phyloP scores from a whole-genome alignment of 2,113 vertebrate genomes.

The Amia ocellicauda region DNA sequence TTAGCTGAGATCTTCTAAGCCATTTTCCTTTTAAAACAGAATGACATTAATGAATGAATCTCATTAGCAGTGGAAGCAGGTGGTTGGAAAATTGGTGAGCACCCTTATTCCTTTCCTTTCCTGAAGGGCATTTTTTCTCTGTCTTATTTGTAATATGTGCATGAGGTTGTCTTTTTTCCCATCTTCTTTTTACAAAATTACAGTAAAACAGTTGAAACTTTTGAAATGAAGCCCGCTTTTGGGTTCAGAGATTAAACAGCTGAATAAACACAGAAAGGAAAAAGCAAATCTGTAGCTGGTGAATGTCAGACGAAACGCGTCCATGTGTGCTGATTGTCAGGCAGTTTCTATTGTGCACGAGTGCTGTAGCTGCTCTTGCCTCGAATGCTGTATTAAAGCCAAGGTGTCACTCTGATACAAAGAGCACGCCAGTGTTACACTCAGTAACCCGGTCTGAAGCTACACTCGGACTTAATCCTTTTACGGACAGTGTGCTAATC shows the following conservation, averaged over 20 bases:
- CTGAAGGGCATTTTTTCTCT: not conserved
- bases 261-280: not conserved
- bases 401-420: conserved; percentile 29
- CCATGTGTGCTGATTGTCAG: conserved; percentile 6
- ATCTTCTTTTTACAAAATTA: no score
- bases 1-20: not conserved
- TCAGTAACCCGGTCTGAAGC: not conserved
- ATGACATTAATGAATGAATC: conserved; percentile 12
- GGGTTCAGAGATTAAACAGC: not conserved
- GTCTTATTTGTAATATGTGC: not conserved
- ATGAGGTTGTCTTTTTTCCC: no score
- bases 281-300: not conserved
- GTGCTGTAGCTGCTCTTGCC: conserved; percentile 33
- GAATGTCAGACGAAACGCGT: not conserved
- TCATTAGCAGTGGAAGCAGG: conserved; percentile 12
- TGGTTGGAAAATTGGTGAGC: not conserved
- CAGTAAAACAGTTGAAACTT: no score
- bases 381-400: conserved; percentile 35
- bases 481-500: no score
- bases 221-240: no score
- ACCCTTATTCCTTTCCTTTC: not conserved
- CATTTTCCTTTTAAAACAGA: not conserved
- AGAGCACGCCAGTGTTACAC: conserved; percentile 31
- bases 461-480: not conserved
- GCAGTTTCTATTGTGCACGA: conserved; percentile 31